phyloP scores from a whole-genome alignment of 2,113 vertebrate genomes.

The Melanerpes aurifrons region DNA sequence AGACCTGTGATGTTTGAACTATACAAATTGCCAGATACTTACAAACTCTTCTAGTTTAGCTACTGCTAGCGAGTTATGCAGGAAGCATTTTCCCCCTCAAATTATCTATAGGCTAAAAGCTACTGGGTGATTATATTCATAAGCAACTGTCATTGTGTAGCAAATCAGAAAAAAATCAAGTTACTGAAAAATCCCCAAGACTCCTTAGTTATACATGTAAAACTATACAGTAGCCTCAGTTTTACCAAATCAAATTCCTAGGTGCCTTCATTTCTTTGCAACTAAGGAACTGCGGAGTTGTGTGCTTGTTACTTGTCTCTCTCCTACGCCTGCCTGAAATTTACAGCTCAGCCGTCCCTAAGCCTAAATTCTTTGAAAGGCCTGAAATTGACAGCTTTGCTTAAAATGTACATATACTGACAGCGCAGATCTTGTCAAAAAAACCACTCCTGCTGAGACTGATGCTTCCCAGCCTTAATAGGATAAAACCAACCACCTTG shows the following conservation, averaged over 20 bases:
- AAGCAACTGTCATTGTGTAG: background rate
- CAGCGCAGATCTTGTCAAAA: background rate
- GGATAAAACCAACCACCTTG: background rate
- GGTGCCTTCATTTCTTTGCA: background rate
- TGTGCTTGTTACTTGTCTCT: background rate
- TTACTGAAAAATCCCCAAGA: background rate
- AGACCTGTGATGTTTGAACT: background rate
- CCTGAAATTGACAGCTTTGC: background rate
- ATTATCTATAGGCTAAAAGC: background rate
- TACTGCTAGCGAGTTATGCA: background rate
- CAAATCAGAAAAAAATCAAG: background rate
- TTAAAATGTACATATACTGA: background rate
- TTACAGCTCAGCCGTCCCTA: background rate
- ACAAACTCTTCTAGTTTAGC: background rate
- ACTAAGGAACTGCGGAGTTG: background rate
- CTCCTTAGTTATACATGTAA: background rate
- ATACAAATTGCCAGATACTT: background rate
- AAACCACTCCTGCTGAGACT: background rate
- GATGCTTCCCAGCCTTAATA: background rate
- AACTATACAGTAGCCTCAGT: background rate
- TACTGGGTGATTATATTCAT: background rate
- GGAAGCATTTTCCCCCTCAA: background rate
- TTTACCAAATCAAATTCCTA: background rate
- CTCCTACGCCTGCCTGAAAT: background rate
- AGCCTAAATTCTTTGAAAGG: background rate